Evolutionary conservation across 2,113 vertebrate genomes (phyloP), one percentile per base, ranked within the genome.

Genomic region (Zapornia atra): DNA sequence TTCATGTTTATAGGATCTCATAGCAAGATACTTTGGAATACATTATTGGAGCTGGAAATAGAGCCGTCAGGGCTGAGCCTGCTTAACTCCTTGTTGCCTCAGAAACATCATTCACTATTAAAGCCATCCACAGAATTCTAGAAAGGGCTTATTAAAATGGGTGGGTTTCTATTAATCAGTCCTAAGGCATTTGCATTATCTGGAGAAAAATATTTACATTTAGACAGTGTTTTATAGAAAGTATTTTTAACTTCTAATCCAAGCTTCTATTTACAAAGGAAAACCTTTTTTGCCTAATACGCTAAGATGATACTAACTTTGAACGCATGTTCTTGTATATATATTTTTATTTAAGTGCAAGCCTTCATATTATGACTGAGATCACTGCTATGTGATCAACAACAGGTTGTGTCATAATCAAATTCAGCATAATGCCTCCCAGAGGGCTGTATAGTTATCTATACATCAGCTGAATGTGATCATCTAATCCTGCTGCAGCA

Each of bases 1-100:
- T 60, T 61, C 65, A 54, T n/a, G 31, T 94, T 93, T 94, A 93
- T 65, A 72, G 77, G 44, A 40, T 56, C 31, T 81, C 59, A 46
- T 84, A 85, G 90, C 78, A 90, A 90, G 40, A 84, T 56, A 71
- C 44, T 50, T 61, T 76, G 69, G 77, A 90, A 69, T 78, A 83
- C 68, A 81, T 71, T 91, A 95, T 57, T 63, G 60, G 61, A 82
- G 65, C 69, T 78, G 28, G 72, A 94, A 96, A 96, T 66, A 85
- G 59, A 96, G 57, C 44, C 65, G 50, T 93, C 65, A 78, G 44
- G 64, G 48, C 57, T 69, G 51, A 88, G 61, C 36, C 34, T 60
- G 28, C 54, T 81, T 92, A 81, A 93, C 31, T 33, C 2, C 2
- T 82, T 50, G 60, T 72, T 3, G 4, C 63, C 60, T 33, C 48